These are phyloP conservation scores for Nebria ingens DNA, from an alignment of 1,140 invertebrate species.

Conservation along the genomic window DNA sequence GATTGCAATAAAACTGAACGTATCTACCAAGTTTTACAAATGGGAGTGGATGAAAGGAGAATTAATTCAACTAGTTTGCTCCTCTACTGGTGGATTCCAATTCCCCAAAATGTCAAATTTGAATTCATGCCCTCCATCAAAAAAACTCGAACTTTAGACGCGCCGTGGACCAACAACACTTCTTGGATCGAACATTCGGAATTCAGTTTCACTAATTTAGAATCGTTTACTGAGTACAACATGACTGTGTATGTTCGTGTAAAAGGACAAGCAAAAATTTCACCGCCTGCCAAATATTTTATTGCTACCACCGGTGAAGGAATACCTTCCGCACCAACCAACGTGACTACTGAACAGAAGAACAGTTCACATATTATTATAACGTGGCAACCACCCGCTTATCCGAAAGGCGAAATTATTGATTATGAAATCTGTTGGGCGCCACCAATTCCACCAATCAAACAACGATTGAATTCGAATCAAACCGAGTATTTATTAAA, in stretches of 20 bases:
- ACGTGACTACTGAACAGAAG: constrained; percentile 50
- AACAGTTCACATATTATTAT: constrained; percentile 52
- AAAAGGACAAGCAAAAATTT: constrained; percentile 38
- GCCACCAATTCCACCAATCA: constrained; percentile 27
- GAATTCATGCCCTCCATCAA: constrained; percentile 52
- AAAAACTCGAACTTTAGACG: constrained; percentile 25
- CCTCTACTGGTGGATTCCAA: constrained; percentile 46
- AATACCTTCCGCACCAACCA: constrained; percentile 50
- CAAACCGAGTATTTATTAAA: constrained; percentile 42
- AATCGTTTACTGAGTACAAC: constrained; percentile 63
- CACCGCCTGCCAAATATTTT: constrained; percentile 49
- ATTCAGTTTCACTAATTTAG: constrained; percentile 50
- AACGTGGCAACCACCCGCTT: constrained; percentile 51
- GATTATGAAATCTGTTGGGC: constrained; percentile 49
- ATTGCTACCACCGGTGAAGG: constrained; percentile 51
- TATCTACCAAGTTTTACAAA: constrained; percentile 41
- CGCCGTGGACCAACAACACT: constrained; percentile 44
- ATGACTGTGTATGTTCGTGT: constrained; percentile 62
- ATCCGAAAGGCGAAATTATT: constrained; percentile 51
- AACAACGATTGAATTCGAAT: constrained; percentile 24
- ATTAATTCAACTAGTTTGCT: constrained; percentile 40
- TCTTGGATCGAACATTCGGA: constrained; percentile 41
- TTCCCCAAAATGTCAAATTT: constrained; percentile 33
- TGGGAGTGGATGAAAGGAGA: constrained; percentile 41
- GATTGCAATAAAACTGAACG: constrained; percentile 42